Evolutionary conservation across 2,888 invertebrate genomes (phyloP), one percentile per base, ranked within the genome.

Genomic region (Dioctria rufipes): DNA sequence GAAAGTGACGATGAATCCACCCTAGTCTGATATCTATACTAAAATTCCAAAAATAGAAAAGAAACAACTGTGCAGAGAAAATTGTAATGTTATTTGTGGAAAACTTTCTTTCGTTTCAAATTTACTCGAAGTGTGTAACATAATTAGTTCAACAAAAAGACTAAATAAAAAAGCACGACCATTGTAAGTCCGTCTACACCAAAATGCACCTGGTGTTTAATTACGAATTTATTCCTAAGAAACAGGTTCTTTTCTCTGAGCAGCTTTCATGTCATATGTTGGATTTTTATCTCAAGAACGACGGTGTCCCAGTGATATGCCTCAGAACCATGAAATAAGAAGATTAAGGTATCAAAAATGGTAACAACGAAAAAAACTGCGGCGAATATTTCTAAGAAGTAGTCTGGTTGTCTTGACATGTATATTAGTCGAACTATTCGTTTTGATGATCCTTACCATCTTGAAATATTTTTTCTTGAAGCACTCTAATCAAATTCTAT

Each of bases 351-450:
- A 79, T 79, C 66, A 58, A 58, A 9, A 25, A 11, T 46, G 37
- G 25, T 42, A 73, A 13, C 11, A 43, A 75, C 6, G 43, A 39
- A 60, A 58, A 75, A 75, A 54, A 49, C 42, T 13, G n/a, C 71
- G 8, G 5, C 39, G 39, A 39, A 13, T 69, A 46, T n/a, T 46
- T 58, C 61, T 13, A 39, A 69, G n/a, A 39, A 43, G 63, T n/a
- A 37, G 46, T 25, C 25, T 40, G 13, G 60, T 60, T 58, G 8
- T 40, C 60, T 67, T 80, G 80, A 80, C 71, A 69, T 80, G 69
- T 80, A 80, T 80, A 80, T 80, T 80, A 67, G 71, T 61, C 69
- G 46, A 37, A 11, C 25, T 61, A 42, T 67, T 71, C 80, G 61
- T 71, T 80, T 69, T 43, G 42, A 46, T 69, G 60, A 80, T 80